Evolutionary conservation across 2,888 invertebrate genomes (phyloP).

Genomic region (Tridacna gigas): DNA sequence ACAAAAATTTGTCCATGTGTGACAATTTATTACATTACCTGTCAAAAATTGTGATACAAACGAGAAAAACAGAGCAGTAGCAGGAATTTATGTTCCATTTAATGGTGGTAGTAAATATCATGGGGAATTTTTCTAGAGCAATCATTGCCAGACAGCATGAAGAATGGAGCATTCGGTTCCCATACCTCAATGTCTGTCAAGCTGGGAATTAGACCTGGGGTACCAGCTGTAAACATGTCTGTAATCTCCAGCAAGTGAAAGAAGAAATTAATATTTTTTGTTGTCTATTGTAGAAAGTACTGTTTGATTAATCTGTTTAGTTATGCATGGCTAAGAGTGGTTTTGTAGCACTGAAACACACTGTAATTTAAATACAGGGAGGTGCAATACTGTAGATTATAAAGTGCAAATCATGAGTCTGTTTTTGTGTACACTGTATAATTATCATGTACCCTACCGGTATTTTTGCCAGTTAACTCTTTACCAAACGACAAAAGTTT

Average conservation of each 20-base stretch:
- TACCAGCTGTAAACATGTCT: slow-evolving; percentile 29
- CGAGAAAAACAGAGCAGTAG: neutral
- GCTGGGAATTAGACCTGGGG: slow-evolving; percentile 26
- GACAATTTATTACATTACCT: neutral
- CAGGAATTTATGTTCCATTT: slow-evolving; percentile 12
- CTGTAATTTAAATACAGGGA: neutral
- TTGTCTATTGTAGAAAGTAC: slow-evolving; percentile 9
- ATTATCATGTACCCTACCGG: no score
- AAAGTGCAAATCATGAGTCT: no score
- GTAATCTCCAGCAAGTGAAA: slow-evolving; percentile 28
- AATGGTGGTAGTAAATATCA: slow-evolving; percentile 10
- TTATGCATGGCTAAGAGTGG: slow-evolving; percentile 1
- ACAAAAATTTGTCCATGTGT: neutral
- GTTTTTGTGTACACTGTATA: no score
- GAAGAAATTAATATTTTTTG: slow-evolving; percentile 22
- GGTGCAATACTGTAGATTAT: no score
- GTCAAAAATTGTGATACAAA: neutral
- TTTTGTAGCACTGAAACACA: neutral
- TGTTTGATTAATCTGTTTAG: slow-evolving; percentile 13
- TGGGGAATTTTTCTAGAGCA: neutral
- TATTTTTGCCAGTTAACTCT: no score
- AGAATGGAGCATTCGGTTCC: slow-evolving; percentile 28
- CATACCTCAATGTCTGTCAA: slow-evolving; percentile 28
- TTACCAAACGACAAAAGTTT: no score
- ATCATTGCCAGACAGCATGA: slow-evolving; percentile 13